A percentile compares a stretch with the other conserved stretches of the same genome.
Evolutionary conservation across 2,797 vertebrate species (phyloP).

Genomic region (Fundulus diaphanus): DNA sequence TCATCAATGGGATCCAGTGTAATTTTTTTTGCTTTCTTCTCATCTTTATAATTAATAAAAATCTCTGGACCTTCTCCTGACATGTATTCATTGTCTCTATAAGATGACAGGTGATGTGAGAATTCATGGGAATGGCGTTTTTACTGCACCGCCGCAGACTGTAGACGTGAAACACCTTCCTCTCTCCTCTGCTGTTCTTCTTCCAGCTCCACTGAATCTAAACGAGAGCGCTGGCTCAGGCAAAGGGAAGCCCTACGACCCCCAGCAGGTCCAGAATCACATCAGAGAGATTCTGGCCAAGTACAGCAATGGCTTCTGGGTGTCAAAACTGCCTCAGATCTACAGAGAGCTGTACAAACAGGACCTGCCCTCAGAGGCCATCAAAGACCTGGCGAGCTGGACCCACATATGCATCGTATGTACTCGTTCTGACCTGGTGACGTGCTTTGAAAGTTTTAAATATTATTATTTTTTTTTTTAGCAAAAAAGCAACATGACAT

Average conservation of each 20-base stretch:
- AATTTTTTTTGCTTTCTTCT: too few species aligned
- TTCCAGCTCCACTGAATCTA: slow-evolving; percentile 76
- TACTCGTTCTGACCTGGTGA: background rate
- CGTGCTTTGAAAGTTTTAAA: background rate
- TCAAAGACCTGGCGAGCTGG: slow-evolving; percentile 91
- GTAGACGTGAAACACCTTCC: background rate
- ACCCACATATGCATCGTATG: slow-evolving; percentile 93
- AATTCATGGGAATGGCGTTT: too few species aligned
- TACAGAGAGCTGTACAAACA: slow-evolving; percentile 92
- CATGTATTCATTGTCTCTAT: too few species aligned
- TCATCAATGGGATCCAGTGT: too few species aligned
- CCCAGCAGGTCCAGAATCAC: slow-evolving; percentile 86
- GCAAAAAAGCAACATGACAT: background rate
- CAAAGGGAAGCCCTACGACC: slow-evolving; percentile 70
- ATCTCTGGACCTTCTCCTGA: too few species aligned
- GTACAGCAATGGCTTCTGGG: slow-evolving; percentile 92
- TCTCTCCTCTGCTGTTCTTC: slow-evolving; percentile 13
- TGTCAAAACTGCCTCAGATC: slow-evolving; percentile 92
- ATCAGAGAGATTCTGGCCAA: slow-evolving; percentile 89
- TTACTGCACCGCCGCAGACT: too few species aligned
- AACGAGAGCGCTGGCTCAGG: slow-evolving; percentile 64
- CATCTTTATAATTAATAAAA: too few species aligned
- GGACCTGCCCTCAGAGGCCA: slow-evolving; percentile 86
- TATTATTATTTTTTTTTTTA: background rate
- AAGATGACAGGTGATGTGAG: too few species aligned